These are phyloP conservation scores for Pecten maximus DNA, from an alignment of 2,888 invertebrate species.

Conservation along the genomic window DNA sequence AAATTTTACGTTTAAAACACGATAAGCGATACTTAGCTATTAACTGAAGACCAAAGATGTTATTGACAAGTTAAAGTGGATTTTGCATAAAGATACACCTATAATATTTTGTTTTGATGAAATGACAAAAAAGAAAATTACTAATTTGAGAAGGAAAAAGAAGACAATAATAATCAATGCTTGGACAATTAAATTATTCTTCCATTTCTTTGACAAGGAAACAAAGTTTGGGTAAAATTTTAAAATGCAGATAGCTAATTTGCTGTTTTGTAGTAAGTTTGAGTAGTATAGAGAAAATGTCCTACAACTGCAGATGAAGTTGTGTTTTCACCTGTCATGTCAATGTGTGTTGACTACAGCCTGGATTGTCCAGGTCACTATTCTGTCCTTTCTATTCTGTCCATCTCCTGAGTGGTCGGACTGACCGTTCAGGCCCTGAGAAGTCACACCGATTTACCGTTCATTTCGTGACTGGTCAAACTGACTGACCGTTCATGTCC, in stretches of 20 bases:
- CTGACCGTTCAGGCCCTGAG: no score
- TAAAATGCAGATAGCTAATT: neutral
- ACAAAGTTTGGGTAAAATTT: neutral
- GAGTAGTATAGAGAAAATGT: constrained; percentile 10
- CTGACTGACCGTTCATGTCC: neutral
- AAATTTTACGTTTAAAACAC: neutral
- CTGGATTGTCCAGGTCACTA: constrained; percentile 19
- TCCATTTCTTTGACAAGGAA: neutral
- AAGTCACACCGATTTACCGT: no score
- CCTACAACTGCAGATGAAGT: constrained; percentile 3
- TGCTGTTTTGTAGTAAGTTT: constrained; percentile 31
- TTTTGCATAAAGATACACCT: neutral
- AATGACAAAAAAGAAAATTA: neutral
- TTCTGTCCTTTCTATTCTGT: constrained; percentile 29
- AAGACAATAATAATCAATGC: neutral
- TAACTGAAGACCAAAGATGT: neutral
- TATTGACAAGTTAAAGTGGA: no score
- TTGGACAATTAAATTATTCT: neutral
- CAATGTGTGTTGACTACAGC: constrained; percentile 22
- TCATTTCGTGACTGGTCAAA: neutral
- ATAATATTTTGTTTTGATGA: neutral
- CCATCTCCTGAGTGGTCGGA: neutral
- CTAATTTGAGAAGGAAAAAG: neutral
- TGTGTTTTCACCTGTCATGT: constrained; percentile 26
- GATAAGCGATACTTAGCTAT: neutral